These are phyloP conservation scores for Liasis olivaceus DNA, from an alignment of 2,797 vertebrate species.

Conservation along the genomic window DNA sequence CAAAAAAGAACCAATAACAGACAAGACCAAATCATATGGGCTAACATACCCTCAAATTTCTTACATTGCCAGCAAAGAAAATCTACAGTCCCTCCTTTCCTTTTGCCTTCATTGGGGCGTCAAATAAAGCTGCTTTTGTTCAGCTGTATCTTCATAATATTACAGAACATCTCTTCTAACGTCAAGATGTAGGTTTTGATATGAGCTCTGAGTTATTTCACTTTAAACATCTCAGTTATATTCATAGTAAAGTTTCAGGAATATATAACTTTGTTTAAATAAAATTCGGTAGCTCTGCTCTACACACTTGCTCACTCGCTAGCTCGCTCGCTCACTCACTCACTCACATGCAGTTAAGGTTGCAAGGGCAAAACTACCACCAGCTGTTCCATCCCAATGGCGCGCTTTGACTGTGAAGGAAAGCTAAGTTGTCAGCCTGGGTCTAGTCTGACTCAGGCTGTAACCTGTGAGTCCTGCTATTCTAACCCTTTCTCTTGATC, in stretches of 20 bases:
- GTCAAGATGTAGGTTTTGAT: neutral
- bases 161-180: neutral
- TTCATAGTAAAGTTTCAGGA: neutral
- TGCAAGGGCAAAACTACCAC: conserved; percentile 68
- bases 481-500: conserved; percentile 98
- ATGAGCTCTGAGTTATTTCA: neutral
- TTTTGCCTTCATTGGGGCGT: neutral
- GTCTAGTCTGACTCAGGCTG: conserved; percentile 79
- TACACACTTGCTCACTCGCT: conserved; percentile 52
- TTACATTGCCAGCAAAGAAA: neutral
- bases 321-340: conserved; percentile 55
- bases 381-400: conserved; percentile 63
- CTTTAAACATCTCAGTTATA: neutral
- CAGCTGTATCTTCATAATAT: neutral
- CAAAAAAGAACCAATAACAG: neutral
- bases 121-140: neutral
- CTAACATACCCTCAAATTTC: neutral
- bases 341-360: conserved; percentile 51
- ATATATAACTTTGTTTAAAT: neutral
- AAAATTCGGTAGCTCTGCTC: neutral
- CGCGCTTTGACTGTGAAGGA: conserved; percentile 73
- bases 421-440: conserved; percentile 77
- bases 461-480: conserved; percentile 93
- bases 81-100: neutral
- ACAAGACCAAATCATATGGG: neutral